phyloP scores from a whole-genome alignment of 1,140 invertebrate genomes.

The Leptinotarsa lineolata region DNA sequence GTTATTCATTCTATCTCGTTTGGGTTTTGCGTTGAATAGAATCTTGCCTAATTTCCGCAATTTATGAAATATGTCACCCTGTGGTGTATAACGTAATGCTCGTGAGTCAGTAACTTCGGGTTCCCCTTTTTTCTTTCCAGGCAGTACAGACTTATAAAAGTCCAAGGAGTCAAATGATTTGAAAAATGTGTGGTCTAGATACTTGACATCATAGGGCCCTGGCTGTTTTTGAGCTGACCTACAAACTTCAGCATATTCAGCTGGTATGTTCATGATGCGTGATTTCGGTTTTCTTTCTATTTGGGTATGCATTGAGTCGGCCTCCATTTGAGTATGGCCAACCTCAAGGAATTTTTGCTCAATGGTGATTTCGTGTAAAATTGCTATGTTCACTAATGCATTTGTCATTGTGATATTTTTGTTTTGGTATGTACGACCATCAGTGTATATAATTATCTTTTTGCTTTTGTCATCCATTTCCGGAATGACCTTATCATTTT shows the following conservation, averaged over 20 bases:
- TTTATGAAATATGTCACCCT: constrained; percentile 8
- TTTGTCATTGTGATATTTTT: constrained; percentile 17
- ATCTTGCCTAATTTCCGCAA: no score
- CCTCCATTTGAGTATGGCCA: constrained; percentile 20
- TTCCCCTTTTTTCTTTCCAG: constrained; percentile 2
- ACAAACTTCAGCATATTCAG: constrained; percentile 10
- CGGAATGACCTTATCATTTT: constrained; percentile 14
- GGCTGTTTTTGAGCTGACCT: not conserved
- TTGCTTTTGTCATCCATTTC: constrained; percentile 3
- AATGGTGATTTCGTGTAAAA: constrained; percentile 11
- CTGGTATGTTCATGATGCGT: not conserved
- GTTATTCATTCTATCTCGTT: no score
- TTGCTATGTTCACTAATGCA: constrained; percentile 21
- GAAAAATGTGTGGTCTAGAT: not conserved
- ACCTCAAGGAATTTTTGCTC: constrained; percentile 27
- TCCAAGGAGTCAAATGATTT: not conserved
- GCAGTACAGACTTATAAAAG: not conserved
- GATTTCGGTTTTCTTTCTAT: constrained; percentile 1
- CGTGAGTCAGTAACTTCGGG: not conserved
- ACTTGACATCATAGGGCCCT: not conserved
- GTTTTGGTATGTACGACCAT: constrained; percentile 20
- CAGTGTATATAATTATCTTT: constrained; percentile 11
- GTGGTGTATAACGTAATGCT: not conserved
- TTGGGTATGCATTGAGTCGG: not conserved
- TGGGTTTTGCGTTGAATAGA: no score